Conservation (phyloP, 1,140 invertebrate species). For the Condylostylus longicornis region DNA sequence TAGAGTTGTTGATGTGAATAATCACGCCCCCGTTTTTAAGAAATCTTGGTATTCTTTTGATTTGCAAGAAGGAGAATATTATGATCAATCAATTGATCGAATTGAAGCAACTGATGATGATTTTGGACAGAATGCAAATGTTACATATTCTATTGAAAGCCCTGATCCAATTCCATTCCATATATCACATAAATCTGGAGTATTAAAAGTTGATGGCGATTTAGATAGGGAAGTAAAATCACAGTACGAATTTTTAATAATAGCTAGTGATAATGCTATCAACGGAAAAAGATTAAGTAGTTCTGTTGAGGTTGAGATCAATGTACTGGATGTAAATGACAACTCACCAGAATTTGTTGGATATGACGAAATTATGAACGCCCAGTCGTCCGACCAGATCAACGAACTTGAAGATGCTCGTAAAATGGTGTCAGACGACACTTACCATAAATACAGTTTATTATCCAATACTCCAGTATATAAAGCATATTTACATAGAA, state of each 20-base stretch:
- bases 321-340: slow-evolving; percentile 67
- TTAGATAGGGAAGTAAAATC: slow-evolving; percentile 62
- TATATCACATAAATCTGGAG: slow-evolving; percentile 55
- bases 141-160: slow-evolving; percentile 52
- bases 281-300: slow-evolving; percentile 44
- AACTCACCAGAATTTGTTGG: slow-evolving; percentile 56
- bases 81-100: slow-evolving; percentile 51
- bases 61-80: slow-evolving; percentile 59
- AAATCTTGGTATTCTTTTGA: slow-evolving; percentile 71
- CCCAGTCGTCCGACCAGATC: slow-evolving; percentile 15
- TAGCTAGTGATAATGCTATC: slow-evolving; percentile 57
- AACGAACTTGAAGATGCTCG: slow-evolving; percentile 17
- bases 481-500: slow-evolving; percentile 49
- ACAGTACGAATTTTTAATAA: slow-evolving; percentile 54
- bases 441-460: not conserved
- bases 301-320: slow-evolving; percentile 59
- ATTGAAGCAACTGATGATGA: slow-evolving; percentile 63
- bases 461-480: slow-evolving; percentile 45
- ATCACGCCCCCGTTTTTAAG: slow-evolving; percentile 69
- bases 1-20: slow-evolving; percentile 64
- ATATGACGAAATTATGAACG: slow-evolving; percentile 42
- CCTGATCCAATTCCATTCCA: slow-evolving; percentile 52
- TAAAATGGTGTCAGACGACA: slow-evolving; percentile 14
- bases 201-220: slow-evolving; percentile 55
- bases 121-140: slow-evolving; percentile 56